Percentiles rank a stretch among this genome's conserved stretches.
phyloP scores from a whole-genome alignment of 2,113 vertebrate genomes.

The Notarius quadriscutis region DNA sequence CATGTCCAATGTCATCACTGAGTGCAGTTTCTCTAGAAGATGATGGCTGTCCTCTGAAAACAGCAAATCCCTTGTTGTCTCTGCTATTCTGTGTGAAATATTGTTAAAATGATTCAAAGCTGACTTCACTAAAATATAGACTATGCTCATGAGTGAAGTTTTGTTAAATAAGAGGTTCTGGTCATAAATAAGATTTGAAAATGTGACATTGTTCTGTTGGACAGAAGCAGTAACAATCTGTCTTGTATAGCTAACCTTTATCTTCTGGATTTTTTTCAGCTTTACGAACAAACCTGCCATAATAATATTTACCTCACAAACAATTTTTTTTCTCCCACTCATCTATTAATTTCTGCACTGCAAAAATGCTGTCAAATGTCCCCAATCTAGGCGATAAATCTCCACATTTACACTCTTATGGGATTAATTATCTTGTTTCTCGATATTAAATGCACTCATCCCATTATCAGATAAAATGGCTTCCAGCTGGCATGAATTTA shows the following conservation, averaged over 20 bases:
- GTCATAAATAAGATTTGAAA: neutral
- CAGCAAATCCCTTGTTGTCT: neutral
- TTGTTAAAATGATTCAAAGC: neutral
- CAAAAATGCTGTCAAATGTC: neutral
- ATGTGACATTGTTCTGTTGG: neutral
- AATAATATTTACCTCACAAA: neutral
- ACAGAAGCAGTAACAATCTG: neutral
- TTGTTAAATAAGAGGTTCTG: neutral
- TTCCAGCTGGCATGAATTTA: slow-evolving; percentile 23
- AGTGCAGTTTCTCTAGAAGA: neutral
- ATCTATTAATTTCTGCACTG: neutral
- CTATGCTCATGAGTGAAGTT: neutral
- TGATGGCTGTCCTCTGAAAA: neutral
- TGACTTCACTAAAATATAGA: neutral
- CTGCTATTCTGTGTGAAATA: neutral
- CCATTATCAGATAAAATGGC: slow-evolving; percentile 11
- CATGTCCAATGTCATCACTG: neutral
- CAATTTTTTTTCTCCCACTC: neutral
- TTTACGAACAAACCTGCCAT: neutral
- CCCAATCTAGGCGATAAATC: neutral
- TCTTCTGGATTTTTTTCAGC: neutral
- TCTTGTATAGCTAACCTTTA: neutral
- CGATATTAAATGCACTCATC: neutral
- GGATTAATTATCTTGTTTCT: slow-evolving; percentile 19
- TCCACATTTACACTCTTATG: neutral